These are phyloP conservation scores for Chaetogeoica ovagalla DNA, from an alignment of 2,888 invertebrate species.

Conservation along the genomic window DNA sequence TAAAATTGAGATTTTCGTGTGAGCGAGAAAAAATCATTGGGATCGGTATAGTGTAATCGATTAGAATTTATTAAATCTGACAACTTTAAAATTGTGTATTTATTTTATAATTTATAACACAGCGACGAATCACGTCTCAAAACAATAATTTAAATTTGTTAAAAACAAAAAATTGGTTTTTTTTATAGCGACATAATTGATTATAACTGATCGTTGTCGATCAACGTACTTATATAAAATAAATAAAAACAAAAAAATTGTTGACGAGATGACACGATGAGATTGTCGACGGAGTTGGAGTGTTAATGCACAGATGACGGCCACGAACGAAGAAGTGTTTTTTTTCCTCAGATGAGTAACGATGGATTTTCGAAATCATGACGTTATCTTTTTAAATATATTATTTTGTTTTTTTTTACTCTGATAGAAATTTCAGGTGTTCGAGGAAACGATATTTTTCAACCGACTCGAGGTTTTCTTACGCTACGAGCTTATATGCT, in stretches of 20 bases:
- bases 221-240: background rate
- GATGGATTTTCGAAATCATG: slow-evolving; percentile 7
- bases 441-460: background rate
- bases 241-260: background rate
- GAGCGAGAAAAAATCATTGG: no score
- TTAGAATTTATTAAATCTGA: no score
- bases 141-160: no score
- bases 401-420: background rate
- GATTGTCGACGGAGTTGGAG: background rate
- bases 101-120: no score
- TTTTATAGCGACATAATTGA: background rate
- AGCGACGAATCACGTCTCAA: no score
- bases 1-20: no score
- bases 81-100: no score
- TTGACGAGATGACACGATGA: background rate
- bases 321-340: slow-evolving; percentile 5
- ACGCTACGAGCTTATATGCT: no score
- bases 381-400: slow-evolving; percentile 29
- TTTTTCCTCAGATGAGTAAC: slow-evolving; percentile 32
- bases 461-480: no score
- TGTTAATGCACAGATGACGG: background rate
- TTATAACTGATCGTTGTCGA: slow-evolving; percentile 2
- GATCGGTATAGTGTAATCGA: no score
- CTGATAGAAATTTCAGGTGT: background rate
- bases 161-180: no score